phyloP scores from a whole-genome alignment of 2,797 vertebrate genomes.

The Tadarida brasiliensis region DNA sequence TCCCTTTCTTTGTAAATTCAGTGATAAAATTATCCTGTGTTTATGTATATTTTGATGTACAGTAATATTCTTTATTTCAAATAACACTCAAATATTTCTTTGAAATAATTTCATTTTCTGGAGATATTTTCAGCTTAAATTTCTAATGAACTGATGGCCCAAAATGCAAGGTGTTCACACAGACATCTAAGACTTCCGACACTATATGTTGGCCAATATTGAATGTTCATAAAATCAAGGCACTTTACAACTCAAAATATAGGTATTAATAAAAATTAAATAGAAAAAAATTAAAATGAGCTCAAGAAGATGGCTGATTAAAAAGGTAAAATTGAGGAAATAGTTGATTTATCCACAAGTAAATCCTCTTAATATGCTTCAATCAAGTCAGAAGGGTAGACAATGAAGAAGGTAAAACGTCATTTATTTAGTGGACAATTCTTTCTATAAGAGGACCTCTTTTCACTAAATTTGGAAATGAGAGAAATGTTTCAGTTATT shows the following conservation, averaged over 20 bases:
- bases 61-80: conserved; percentile 11
- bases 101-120: neutral
- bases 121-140: neutral
- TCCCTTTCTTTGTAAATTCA: conserved; percentile 37
- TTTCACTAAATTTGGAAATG: conserved; percentile 12
- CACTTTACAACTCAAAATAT: neutral
- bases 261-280: neutral
- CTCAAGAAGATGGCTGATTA: neutral
- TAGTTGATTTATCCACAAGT: neutral
- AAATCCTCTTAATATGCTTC: neutral
- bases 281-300: neutral
- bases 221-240: neutral
- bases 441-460: neutral
- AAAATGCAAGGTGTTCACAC: neutral
- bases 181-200: neutral
- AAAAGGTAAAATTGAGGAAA: conserved; percentile 30
- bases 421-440: neutral
- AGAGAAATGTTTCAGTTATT: conserved; percentile 26
- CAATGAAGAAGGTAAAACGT: neutral
- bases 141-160: neutral
- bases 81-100: conserved; percentile 26
- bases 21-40: conserved; percentile 13
- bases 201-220: neutral
- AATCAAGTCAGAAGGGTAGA: neutral
- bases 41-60: neutral